These are phyloP conservation scores for Oopsacas minuta DNA, from an alignment of 37 sponge, comb jelly and placozoan genomes.

Conservation along the genomic window DNA sequence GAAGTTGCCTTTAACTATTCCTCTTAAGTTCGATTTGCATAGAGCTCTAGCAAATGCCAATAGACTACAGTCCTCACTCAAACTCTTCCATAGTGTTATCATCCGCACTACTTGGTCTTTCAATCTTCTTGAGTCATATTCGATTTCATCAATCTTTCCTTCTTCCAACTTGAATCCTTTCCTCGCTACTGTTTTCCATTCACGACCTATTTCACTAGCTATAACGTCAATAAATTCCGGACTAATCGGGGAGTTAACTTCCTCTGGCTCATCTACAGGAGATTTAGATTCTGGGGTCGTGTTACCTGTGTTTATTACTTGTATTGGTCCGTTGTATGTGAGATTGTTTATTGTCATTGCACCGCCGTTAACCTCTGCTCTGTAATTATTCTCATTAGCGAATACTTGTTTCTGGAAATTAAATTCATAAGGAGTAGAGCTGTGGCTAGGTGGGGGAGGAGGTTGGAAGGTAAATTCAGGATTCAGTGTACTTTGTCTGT, in stretches of 20 bases:
- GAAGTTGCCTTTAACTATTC: background rate
- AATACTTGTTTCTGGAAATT: background rate
- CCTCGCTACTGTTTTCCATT: conserved; percentile 7
- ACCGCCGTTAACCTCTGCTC: background rate
- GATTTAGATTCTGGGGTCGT: background rate
- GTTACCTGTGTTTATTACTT: background rate
- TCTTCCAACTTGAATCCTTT: conserved; percentile 1
- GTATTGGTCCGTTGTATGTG: conserved; percentile 17
- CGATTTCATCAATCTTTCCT: background rate
- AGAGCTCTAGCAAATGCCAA: background rate
- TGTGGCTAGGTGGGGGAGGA: background rate
- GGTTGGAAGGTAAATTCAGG: background rate
- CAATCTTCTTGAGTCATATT: background rate
- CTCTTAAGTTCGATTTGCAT: background rate
- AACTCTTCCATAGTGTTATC: background rate
- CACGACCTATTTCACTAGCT: background rate
- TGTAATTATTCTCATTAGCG: background rate
- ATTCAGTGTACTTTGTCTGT: background rate
- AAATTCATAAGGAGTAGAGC: background rate
- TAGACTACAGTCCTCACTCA: background rate
- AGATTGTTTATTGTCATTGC: conserved; percentile 12
- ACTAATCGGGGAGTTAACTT: background rate
- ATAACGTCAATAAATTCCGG: background rate
- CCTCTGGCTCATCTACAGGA: background rate
- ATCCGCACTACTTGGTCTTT: background rate